Evolutionary conservation across 2,113 vertebrate genomes (phyloP).

Genomic region (Eleginops maclovinus): DNA sequence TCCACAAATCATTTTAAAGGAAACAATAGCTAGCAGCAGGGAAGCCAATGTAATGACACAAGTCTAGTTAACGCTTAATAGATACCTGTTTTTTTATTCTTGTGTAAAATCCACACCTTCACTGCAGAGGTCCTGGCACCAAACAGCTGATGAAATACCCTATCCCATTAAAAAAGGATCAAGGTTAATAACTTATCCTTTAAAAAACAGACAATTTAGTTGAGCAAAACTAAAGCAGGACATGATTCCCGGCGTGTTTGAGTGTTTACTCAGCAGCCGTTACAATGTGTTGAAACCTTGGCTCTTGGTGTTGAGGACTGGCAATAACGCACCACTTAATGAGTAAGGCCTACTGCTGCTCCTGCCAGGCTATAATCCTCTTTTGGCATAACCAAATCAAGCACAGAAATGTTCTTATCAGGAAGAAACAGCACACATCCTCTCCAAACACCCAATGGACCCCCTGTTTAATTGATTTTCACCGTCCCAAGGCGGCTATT

Average conservation of each 20-base stretch:
- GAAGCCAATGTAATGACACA: conserved; percentile 44
- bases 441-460: conserved; percentile 65
- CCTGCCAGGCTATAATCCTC: conserved; percentile 81
- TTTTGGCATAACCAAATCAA: conserved; percentile 80
- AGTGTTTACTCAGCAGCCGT: conserved; percentile 66
- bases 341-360: conserved; percentile 75
- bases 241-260: conserved; percentile 50
- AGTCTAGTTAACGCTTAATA: conserved; percentile 38
- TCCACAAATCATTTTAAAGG: conserved; percentile 58
- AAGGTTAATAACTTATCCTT: conserved; percentile 60
- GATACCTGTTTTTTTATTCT: conserved; percentile 36
- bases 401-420: conserved; percentile 82
- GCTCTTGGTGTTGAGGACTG: conserved; percentile 75
- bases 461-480: conserved; percentile 76
- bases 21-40: conserved; percentile 47
- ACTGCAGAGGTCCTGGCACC: background rate
- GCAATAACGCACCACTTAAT: conserved; percentile 80
- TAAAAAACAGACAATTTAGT: conserved; percentile 55
- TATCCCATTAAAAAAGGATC: conserved; percentile 37
- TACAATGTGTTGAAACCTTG: conserved; percentile 76
- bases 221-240: conserved; percentile 56
- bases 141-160: background rate
- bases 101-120: conserved; percentile 25
- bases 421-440: conserved; percentile 74
- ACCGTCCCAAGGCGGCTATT: conserved; percentile 68